A percentile compares a stretch with the other conserved stretches of the same genome.
Conservation (phyloP, 2,797 vertebrate species). For the Triplophysa yarkandensis region DNA sequence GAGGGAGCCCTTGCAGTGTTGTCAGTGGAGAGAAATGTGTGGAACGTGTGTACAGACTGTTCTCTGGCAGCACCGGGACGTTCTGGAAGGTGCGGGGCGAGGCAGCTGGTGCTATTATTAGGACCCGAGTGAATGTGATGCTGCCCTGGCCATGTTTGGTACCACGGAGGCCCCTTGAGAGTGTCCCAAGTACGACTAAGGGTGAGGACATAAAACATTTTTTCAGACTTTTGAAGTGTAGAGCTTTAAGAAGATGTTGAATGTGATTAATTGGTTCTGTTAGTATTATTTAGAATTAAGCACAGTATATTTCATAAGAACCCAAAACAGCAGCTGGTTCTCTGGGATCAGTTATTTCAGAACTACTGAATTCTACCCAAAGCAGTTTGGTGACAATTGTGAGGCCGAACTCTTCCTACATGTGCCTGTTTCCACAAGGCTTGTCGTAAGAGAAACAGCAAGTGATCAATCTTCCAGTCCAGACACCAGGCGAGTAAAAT, state of each 20-base stretch:
- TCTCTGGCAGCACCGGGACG: constrained; percentile 49
- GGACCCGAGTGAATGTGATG: constrained; percentile 40
- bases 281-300: not conserved
- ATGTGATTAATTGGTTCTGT: not conserved
- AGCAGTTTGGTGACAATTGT: not conserved
- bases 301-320: not conserved
- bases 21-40: constrained; percentile 47
- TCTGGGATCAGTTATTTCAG: not conserved
- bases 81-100: constrained; percentile 41
- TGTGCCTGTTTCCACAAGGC: not conserved
- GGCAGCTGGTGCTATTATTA: constrained; percentile 59
- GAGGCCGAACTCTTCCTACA: not conserved
- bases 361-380: not conserved
- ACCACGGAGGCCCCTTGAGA: constrained; percentile 29
- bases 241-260: no score
- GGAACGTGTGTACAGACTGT: constrained; percentile 53
- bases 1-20: constrained; percentile 28
- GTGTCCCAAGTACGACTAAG: constrained; percentile 17
- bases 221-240: no score
- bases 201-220: constrained; percentile 11
- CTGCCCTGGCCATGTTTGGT: constrained; percentile 61
- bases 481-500: not conserved
- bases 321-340: not conserved
- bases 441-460: not conserved
- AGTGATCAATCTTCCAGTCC: not conserved